Percentiles rank a stretch among this genome's conserved stretches.
Conservation (phyloP, 2,797 vertebrate species). For the Botia almorhae region DNA sequence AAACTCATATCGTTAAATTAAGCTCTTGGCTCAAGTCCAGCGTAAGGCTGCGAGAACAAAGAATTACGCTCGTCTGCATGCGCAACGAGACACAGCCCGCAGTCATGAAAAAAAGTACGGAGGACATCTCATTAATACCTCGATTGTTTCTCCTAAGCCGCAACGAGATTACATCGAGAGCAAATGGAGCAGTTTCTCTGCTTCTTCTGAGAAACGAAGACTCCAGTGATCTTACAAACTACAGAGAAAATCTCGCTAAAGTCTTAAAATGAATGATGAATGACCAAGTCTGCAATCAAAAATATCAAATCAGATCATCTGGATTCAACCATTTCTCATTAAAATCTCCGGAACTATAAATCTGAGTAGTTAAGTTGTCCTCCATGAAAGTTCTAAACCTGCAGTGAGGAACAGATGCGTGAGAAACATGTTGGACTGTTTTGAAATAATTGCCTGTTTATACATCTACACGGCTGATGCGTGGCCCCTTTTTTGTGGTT, state of each 20-base stretch:
- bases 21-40: constrained; percentile 47
- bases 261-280: no score
- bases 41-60: constrained; percentile 37
- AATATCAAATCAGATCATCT: no score
- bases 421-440: constrained; percentile 5
- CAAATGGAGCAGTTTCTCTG: neutral
- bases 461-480: constrained; percentile 6
- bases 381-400: neutral
- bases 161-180: neutral
- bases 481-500: constrained; percentile 6
- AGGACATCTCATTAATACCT: neutral
- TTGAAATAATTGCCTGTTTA: neutral
- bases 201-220: neutral
- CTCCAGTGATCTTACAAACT: no score
- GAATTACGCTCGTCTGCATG: constrained; percentile 20
- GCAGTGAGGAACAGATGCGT: neutral
- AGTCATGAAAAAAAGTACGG: neutral
- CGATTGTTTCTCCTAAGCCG: neutral
- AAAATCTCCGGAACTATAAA: no score
- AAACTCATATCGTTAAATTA: constrained; percentile 53
- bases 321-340: no score
- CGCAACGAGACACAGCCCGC: neutral
- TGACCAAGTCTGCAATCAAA: no score
- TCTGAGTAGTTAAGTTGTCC: no score
- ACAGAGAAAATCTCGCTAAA: no score